Evolutionary conservation across 2,113 vertebrate species (phyloP).

Genomic region (Mustela nigripes): DNA sequence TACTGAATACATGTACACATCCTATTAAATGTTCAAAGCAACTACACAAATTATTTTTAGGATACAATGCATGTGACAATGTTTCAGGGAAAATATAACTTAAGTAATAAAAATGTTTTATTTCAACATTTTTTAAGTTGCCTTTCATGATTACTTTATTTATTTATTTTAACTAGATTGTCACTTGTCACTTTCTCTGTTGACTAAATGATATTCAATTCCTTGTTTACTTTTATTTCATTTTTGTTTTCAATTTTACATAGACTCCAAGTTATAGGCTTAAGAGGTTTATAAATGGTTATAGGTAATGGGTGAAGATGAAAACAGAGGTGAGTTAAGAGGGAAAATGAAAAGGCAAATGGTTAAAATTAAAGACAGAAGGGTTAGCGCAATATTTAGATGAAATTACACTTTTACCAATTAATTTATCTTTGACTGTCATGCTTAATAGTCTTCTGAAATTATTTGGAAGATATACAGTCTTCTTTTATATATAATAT

Average conservation of each 20-base stretch:
- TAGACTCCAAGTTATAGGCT: neutral
- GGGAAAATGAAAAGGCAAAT: neutral
- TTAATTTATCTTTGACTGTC: neutral
- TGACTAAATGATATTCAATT: neutral
- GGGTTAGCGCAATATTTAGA: neutral
- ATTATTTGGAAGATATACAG: neutral
- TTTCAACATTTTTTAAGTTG: neutral
- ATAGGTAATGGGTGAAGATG: neutral
- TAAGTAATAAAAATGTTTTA: neutral
- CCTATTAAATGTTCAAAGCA: neutral
- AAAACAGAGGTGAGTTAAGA: neutral
- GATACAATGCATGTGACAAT: neutral
- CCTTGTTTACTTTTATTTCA: neutral
- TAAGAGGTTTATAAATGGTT: neutral
- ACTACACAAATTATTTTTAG: slow-evolving; percentile 14
- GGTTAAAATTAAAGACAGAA: neutral
- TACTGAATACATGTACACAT: neutral
- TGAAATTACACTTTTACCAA: neutral
- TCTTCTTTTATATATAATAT: neutral
- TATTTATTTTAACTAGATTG: neutral
- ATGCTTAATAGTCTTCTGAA: neutral
- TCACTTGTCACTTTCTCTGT: neutral
- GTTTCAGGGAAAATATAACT: neutral
- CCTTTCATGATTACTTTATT: neutral
- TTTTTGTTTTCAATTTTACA: slow-evolving; percentile 21